Base-by-base conservation (phyloP, 2,888 invertebrate species). In the Limnephilus rhombicus region DNA sequence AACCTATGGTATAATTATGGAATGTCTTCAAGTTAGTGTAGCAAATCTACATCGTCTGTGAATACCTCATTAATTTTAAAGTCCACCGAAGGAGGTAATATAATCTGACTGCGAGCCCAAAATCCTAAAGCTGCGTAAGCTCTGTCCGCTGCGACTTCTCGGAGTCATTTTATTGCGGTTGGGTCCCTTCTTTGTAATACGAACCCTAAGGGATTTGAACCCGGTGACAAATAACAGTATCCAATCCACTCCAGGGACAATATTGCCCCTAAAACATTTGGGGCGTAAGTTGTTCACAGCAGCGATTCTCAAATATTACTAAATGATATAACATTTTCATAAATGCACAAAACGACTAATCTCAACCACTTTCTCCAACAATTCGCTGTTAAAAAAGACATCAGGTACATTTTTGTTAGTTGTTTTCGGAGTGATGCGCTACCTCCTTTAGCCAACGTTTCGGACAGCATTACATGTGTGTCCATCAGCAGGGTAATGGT, bases 191-290 rank as follows among this genome's bases (percentile, higher is more conserved):
- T 80, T 34, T 91, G 91, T 81, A 91, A 91, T 24, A 80, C 34
- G 53, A 91, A 49, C 91, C 87, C 82, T 87, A n/a, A 31, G 91
- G 91, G 91, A 87, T 81, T 91, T 34, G 80, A 85, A 49, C 90
- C 41, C 31, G 49, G 87, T 49, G 53, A 45, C 53, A 49, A 53
- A 85, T 31, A 34, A 34, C 41, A 82, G 45, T n/a, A 86, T 41
- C 49, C 86, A 86, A 87, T 49, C 87, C 87, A 87, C 87, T 29
- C 87, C 15, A 29, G 87, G 49, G 53, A 87, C 87, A 87, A 87
- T 87, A 87, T 31, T 87, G 53, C 31, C 31, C 49, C 86, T 49
- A 45, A 86, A 86, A 86, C 86, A 87, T 87, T 53, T 49, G 18
- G 31, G 53, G 87, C 87, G 49, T 53, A 87, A 68, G 31, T 68